These are phyloP conservation scores for Talpa occidentalis DNA, from an alignment of 2,113 vertebrate species.

Conservation along the genomic window DNA sequence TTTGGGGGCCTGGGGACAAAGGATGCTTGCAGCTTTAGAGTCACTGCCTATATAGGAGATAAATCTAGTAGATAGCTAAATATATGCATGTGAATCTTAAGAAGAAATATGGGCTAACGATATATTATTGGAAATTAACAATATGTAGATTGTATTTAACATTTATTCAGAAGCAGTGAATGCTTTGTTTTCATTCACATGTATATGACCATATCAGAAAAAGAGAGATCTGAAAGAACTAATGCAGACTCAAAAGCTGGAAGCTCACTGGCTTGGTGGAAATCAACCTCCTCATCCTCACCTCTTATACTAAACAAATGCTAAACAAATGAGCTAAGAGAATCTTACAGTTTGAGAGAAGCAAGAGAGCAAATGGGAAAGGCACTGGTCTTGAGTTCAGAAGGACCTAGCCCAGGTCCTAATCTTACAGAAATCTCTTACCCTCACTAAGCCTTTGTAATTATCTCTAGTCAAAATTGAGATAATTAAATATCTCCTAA, in stretches of 20 bases:
- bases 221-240: neutral
- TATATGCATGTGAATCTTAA: neutral
- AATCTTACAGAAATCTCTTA: neutral
- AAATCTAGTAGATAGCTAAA: neutral
- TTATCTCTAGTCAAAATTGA: slow-evolving; percentile 18
- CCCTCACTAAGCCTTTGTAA: neutral
- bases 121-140: neutral
- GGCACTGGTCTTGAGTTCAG: neutral
- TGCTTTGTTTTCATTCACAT: neutral
- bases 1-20: neutral
- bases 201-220: neutral
- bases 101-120: neutral
- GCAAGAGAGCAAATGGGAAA: neutral
- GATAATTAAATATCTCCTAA: neutral
- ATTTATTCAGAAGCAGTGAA: neutral
- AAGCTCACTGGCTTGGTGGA: neutral
- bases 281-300: neutral
- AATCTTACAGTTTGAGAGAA: neutral
- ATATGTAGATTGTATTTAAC: neutral
- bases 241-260: neutral
- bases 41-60: neutral
- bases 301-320: neutral
- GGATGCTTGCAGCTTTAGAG: neutral
- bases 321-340: neutral
- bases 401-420: neutral